Conservation (phyloP, 2,888 invertebrate species). For the Xiphydria camelus region DNA sequence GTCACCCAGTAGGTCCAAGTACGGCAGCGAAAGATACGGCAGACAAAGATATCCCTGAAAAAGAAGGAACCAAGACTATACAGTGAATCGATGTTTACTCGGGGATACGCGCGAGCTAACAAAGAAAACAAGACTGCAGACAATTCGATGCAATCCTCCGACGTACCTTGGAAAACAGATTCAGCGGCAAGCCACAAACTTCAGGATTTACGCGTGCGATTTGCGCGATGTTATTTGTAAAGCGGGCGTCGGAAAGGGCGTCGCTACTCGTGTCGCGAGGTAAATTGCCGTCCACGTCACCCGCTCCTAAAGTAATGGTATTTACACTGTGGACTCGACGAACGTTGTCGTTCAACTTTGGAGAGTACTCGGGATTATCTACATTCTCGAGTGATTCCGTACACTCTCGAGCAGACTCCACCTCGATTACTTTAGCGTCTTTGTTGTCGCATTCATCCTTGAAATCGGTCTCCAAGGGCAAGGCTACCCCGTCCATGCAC, state of each 20-base stretch:
- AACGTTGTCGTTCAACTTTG: slow-evolving; percentile 39
- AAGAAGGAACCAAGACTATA: too few relatives aligned
- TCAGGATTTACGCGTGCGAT: slow-evolving; percentile 69
- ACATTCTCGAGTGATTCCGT: slow-evolving; percentile 28
- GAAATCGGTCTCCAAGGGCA: slow-evolving; percentile 37
- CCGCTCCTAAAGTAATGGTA: slow-evolving; percentile 46
- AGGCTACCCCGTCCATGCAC: slow-evolving; percentile 37
- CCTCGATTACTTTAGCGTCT: slow-evolving; percentile 42
- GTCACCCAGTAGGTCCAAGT: slow-evolving; percentile 88
- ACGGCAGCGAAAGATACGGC: slow-evolving; percentile 94
- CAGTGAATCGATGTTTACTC: too few relatives aligned
- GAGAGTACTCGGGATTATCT: slow-evolving; percentile 31
- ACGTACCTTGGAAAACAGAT: slow-evolving; percentile 76
- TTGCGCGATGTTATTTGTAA: slow-evolving; percentile 65
- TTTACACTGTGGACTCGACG: slow-evolving; percentile 51
- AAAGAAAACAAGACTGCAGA: too few relatives aligned
- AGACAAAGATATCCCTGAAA: slow-evolving; percentile 85
- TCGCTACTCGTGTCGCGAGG: slow-evolving; percentile 74
- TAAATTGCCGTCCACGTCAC: slow-evolving; percentile 60
- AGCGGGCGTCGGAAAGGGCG: slow-evolving; percentile 62
- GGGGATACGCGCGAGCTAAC: too few relatives aligned
- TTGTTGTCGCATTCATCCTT: slow-evolving; percentile 32
- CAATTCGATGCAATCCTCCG: too few relatives aligned
- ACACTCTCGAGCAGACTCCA: slow-evolving; percentile 34
- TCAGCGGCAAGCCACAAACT: slow-evolving; percentile 86